phyloP scores from a whole-genome alignment of 2,888 invertebrate species.

The Athripsodes cinereus region DNA sequence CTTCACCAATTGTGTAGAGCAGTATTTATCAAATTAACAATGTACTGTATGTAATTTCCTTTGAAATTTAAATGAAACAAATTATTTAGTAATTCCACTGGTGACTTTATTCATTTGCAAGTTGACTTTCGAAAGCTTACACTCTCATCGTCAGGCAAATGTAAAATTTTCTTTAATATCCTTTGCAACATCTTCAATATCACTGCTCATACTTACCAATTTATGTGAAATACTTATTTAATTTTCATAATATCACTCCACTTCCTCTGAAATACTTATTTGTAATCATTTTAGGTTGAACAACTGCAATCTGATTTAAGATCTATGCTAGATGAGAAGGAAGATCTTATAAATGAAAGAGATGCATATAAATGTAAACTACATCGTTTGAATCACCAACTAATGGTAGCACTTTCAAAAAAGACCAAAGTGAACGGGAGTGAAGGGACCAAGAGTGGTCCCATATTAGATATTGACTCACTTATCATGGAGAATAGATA shows the following conservation, averaged over 20 bases:
- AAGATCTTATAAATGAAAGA: conserved; percentile 71
- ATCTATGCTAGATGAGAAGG: conserved; percentile 76
- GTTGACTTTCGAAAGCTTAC: too few species aligned
- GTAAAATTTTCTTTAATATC: too few species aligned
- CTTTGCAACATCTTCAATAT: background rate
- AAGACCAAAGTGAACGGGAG: conserved; percentile 37
- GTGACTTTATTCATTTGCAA: too few species aligned
- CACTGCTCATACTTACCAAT: background rate
- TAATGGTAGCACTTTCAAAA: conserved; percentile 56
- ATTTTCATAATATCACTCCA: background rate
- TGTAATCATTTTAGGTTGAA: conserved; percentile 60
- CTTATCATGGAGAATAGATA: conserved; percentile 78
- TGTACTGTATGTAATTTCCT: too few species aligned
- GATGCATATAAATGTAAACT: conserved; percentile 81
- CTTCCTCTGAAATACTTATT: background rate
- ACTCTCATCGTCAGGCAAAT: too few species aligned
- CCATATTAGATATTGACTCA: conserved; percentile 71
- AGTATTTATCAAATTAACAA: too few species aligned
- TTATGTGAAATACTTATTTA: too few species aligned
- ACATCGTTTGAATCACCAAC: conserved; percentile 73
- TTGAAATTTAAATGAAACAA: too few species aligned
- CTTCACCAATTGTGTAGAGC: too few species aligned
- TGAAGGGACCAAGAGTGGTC: conserved; percentile 37
- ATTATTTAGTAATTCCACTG: too few species aligned
- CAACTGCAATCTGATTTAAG: conserved; percentile 73